Percentiles rank a stretch among this genome's conserved stretches.
These are phyloP conservation scores for Aleiodes sp. DNA, from an alignment of 1,140 invertebrate species.

Conservation along the genomic window DNA sequence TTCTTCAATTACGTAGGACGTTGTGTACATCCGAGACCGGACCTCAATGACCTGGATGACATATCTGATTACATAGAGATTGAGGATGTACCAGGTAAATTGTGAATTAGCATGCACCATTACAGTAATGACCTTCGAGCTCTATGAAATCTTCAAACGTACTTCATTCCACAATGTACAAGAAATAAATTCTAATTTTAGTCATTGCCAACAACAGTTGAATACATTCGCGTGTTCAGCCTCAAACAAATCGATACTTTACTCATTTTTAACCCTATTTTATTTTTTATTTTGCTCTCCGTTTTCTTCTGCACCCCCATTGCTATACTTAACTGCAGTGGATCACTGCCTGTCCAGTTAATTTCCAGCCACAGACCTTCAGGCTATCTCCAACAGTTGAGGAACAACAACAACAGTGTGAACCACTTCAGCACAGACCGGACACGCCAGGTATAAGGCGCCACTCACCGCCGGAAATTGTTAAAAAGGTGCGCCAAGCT, in stretches of 20 bases:
- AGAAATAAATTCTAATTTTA: not conserved
- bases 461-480: constrained; percentile 48
- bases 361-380: constrained; percentile 44
- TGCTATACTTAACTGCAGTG: not conserved
- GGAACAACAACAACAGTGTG: constrained; percentile 34
- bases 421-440: constrained; percentile 48
- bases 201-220: constrained; percentile 3
- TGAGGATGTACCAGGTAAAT: constrained; percentile 48
- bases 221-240: not conserved
- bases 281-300: not conserved
- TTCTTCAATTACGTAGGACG: constrained; percentile 43
- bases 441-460: constrained; percentile 45
- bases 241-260: not conserved
- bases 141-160: too few species aligned
- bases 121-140: too few species aligned
- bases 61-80: constrained; percentile 42
- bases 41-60: constrained; percentile 44
- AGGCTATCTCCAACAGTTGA: constrained; percentile 21
- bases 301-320: constrained; percentile 2
- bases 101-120: too few species aligned
- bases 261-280: not conserved
- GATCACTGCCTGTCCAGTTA: constrained; percentile 39
- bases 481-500: constrained; percentile 45
- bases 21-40: constrained; percentile 40
- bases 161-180: not conserved